Percentiles rank a stretch among this genome's conserved stretches.
Conservation (phyloP, 2,888 invertebrate species). For the Stenodera caucasica region DNA sequence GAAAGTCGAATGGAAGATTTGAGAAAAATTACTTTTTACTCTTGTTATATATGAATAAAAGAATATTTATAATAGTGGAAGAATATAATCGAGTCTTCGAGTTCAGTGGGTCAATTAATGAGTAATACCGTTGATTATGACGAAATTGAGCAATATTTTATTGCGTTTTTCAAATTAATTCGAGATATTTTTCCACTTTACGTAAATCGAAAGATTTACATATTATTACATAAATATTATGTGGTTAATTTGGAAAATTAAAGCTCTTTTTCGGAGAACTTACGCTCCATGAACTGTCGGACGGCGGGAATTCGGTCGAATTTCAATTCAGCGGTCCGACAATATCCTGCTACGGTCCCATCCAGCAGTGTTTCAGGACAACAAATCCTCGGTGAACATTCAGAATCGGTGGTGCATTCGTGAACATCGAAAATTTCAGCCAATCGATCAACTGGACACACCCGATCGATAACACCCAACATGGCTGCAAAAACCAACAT, state of each 20-base stretch:
- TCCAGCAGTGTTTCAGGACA: conserved; percentile 63
- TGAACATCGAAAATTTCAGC: conserved; percentile 72
- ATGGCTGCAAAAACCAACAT: conserved; percentile 64
- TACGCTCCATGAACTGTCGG: conserved; percentile 66
- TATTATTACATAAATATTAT: too few relatives aligned
- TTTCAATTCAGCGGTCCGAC: conserved; percentile 69
- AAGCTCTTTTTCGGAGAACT: conserved; percentile 40
- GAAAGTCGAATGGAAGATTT: too few relatives aligned
- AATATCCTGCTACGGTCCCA: conserved; percentile 64
- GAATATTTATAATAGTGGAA: neutral
- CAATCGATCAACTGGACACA: conserved; percentile 68
- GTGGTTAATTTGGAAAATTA: too few relatives aligned
- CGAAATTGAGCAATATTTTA: too few relatives aligned
- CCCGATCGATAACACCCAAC: conserved; percentile 68
- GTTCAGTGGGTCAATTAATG: neutral
- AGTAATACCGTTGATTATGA: neutral
- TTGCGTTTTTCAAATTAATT: neutral
- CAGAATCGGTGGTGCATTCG: conserved; percentile 67
- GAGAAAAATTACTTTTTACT: too few relatives aligned
- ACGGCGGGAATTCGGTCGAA: conserved; percentile 66
- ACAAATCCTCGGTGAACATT: conserved; percentile 76
- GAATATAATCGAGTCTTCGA: neutral
- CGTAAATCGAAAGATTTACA: neutral
- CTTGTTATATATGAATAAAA: too few relatives aligned
- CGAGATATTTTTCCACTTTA: neutral